Conservation (phyloP, 2,797 vertebrate species). For the Dipus sagitta region DNA sequence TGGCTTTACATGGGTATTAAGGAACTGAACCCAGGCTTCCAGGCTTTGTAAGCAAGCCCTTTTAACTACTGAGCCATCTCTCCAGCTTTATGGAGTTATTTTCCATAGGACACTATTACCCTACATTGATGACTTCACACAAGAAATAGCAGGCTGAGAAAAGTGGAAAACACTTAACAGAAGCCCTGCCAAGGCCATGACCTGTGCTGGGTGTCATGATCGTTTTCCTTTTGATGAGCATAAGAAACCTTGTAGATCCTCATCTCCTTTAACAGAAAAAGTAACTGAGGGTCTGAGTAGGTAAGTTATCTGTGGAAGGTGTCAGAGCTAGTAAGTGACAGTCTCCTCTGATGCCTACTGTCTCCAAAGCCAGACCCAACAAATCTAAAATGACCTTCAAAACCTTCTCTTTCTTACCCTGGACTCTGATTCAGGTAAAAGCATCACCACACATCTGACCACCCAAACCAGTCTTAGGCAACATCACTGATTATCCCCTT, state of each 20-base stretch:
- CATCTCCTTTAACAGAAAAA: not conserved
- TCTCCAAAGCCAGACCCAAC: conserved; percentile 21
- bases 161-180: not conserved
- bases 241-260: not conserved
- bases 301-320: not conserved
- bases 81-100: not conserved
- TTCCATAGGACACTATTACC: conserved; percentile 31
- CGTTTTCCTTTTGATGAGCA: not conserved
- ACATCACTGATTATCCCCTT: not conserved
- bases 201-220: not conserved
- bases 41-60: too few species aligned
- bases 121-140: conserved; percentile 13
- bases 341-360: not conserved
- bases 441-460: not conserved
- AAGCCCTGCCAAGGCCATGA: not conserved
- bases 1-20: too few species aligned
- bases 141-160: not conserved
- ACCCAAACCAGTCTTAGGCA: not conserved
- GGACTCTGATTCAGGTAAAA: not conserved
- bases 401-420: not conserved
- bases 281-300: not conserved
- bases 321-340: not conserved
- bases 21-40: too few species aligned
- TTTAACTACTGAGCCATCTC: too few species aligned
- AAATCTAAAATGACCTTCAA: conserved; percentile 14